Evolutionary conservation across 2,797 vertebrate genomes (phyloP), one percentile per base, ranked within the genome.

Genomic region (Arremon aurantiirostris): DNA sequence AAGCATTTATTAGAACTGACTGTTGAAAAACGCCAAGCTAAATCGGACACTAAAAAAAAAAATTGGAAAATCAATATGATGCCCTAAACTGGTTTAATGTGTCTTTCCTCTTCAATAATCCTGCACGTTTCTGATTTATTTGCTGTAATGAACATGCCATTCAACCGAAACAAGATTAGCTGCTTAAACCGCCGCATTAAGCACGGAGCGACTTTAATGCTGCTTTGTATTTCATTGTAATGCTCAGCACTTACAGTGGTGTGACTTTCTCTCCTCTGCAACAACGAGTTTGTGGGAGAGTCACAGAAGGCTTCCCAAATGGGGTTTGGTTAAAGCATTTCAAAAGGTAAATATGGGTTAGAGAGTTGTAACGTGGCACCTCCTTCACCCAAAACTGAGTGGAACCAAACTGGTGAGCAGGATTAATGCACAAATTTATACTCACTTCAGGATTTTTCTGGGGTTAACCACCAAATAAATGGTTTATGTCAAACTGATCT

Each of bases 1-100:
- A 96, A 96, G 93, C 39, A 59, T 98, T 97, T 95, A 97, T 98
- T 96, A 96, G 94, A 97, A 96, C 94, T 97, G 93, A 98, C 97
- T 97, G 96, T 96, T 95, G 96, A 97, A 97, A 98, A 97, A 97
- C 39, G 93, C 93, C 95, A 82, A 95, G 89, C 96, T 97, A 97
- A 97, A 95, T 97, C 28, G 5, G 93, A 93, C 86, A 92, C 94
- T 96, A 77, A 56, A 73, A 86, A 80, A 71, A 80, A 79, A 37
- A 68, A 22, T 68, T 93, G 78, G 61, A 94, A 95, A 95, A 98
- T 96, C 91, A 85, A 95, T 95, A 75, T 28, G 94, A 96, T 97
- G 97, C 97, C 96, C 79, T 95, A 95, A 98, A 98, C 94, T 96
- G 92, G 96, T 96, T 98, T 97, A 96, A 95, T 96, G 89, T 96